Percentiles rank a stretch among this genome's conserved stretches.
Evolutionary conservation across 1,140 invertebrate species (phyloP).

Genomic region (Ectropis grisescens): DNA sequence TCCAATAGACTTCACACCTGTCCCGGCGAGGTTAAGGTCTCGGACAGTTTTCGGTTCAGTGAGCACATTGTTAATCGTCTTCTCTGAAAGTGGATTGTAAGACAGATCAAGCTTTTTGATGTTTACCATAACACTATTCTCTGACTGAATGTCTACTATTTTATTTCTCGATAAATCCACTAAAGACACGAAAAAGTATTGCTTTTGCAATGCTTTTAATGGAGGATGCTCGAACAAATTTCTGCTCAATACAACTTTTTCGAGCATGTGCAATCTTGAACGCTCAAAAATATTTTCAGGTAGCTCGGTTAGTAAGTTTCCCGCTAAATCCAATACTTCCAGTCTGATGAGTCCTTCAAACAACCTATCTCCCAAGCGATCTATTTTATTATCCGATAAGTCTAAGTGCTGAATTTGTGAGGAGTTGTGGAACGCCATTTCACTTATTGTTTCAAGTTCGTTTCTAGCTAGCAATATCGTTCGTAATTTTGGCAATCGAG

Average conservation of each 20-base stretch:
- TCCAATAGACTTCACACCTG: slow-evolving; percentile 77
- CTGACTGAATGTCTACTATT: slow-evolving; percentile 82
- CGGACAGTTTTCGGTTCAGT: slow-evolving; percentile 91
- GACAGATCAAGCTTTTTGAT: slow-evolving; percentile 90
- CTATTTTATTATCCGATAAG: slow-evolving; percentile 81
- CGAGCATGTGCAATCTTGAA: slow-evolving; percentile 81
- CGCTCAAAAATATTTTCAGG: slow-evolving; percentile 89
- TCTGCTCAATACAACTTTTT: slow-evolving; percentile 83
- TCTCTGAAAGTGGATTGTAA: slow-evolving; percentile 83
- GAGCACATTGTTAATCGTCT: slow-evolving; percentile 81
- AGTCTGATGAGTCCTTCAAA: slow-evolving; percentile 86
- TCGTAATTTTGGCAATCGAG: slow-evolving; percentile 80
- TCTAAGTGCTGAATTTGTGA: slow-evolving; percentile 87
- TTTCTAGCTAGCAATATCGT: slow-evolving; percentile 80
- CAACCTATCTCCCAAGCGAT: slow-evolving; percentile 81
- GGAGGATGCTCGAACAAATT: slow-evolving; percentile 87
- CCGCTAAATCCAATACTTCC: slow-evolving; percentile 79
- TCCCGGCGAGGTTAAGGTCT: slow-evolving; percentile 84
- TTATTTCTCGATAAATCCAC: slow-evolving; percentile 86
- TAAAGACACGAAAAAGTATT: slow-evolving; percentile 84
- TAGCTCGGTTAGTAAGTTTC: slow-evolving; percentile 81
- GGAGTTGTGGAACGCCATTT: slow-evolving; percentile 92
- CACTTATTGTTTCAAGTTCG: slow-evolving; percentile 82
- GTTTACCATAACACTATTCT: slow-evolving; percentile 88
- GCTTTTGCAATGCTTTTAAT: slow-evolving; percentile 81